phyloP scores from a whole-genome alignment of 1,140 invertebrate species.

The Drosophila tani region DNA sequence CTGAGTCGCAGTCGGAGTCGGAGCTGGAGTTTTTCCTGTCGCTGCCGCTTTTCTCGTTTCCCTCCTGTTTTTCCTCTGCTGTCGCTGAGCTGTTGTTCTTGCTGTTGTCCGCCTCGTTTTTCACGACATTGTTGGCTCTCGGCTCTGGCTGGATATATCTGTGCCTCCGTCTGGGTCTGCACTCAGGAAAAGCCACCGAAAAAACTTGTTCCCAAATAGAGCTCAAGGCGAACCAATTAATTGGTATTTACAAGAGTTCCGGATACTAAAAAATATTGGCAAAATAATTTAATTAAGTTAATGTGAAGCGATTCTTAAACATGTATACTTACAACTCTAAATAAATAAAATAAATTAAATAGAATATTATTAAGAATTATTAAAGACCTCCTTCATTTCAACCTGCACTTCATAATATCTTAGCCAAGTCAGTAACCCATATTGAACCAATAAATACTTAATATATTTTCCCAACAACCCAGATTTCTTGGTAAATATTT shows the following conservation, averaged over 20 bases:
- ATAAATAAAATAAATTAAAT: too few relatives aligned
- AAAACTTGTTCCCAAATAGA: constrained; percentile 16
- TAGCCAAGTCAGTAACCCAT: background rate
- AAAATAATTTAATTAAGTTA: background rate
- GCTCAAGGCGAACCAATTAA: background rate
- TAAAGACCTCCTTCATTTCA: background rate
- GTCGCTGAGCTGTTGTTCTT: constrained; percentile 18
- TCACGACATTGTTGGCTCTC: constrained; percentile 69
- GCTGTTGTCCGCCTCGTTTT: constrained; percentile 63
- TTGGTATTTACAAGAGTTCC: background rate
- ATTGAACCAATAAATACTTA: background rate
- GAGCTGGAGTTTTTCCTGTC: constrained; percentile 22
- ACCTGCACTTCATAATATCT: too few relatives aligned
- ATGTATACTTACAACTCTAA: too few relatives aligned
- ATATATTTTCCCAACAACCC: background rate
- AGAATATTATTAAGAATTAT: too few relatives aligned
- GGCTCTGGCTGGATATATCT: constrained; percentile 43
- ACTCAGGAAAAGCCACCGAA: constrained; percentile 33
- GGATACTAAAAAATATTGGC: background rate
- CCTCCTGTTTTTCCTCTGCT: background rate
- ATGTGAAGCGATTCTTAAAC: too few relatives aligned
- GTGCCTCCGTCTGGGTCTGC: constrained; percentile 36
- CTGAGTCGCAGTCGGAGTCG: constrained; percentile 41
- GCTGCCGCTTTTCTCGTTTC: constrained; percentile 14
- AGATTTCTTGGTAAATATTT: constrained; percentile 14